Evolutionary conservation across 2,888 invertebrate genomes (phyloP).

Genomic region (Meloe dianella): DNA sequence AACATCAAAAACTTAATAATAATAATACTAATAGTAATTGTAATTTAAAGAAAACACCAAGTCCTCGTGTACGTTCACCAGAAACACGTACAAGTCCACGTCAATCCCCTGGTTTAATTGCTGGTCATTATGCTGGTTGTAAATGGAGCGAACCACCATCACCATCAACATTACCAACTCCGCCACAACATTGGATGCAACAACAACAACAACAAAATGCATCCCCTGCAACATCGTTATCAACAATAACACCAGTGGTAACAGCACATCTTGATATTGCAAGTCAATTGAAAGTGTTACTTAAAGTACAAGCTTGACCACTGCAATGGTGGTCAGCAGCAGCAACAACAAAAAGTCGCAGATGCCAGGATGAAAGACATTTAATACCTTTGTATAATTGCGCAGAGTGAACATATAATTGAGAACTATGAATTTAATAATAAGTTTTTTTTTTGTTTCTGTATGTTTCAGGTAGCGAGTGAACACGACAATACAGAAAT

Average conservation of each 20-base stretch:
- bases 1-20: constrained; percentile 23
- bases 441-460: constrained; percentile 44
- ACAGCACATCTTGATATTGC: constrained; percentile 47
- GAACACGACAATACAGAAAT: constrained; percentile 58
- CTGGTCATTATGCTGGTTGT: constrained; percentile 69
- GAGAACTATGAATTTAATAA: constrained; percentile 35
- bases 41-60: constrained; percentile 27
- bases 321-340: constrained; percentile 12
- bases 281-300: constrained; percentile 57
- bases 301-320: constrained; percentile 60
- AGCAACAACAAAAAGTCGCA: constrained; percentile 38
- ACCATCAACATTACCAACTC: constrained; percentile 73
- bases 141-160: constrained; percentile 75
- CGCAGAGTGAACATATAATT: constrained; percentile 48
- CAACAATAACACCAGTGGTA: constrained; percentile 34
- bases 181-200: constrained; percentile 75
- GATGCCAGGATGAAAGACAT: constrained; percentile 48
- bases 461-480: constrained; percentile 56
- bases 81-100: constrained; percentile 31
- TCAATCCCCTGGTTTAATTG: constrained; percentile 53
- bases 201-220: constrained; percentile 57
- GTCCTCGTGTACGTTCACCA: constrained; percentile 30
- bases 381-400: constrained; percentile 52
- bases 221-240: constrained; percentile 48
- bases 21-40: not conserved